A percentile compares a stretch with the other conserved stretches of the same genome.
Evolutionary conservation across 1,140 invertebrate species (phyloP).

Genomic region (Mycetomoellerius zeteki): DNA sequence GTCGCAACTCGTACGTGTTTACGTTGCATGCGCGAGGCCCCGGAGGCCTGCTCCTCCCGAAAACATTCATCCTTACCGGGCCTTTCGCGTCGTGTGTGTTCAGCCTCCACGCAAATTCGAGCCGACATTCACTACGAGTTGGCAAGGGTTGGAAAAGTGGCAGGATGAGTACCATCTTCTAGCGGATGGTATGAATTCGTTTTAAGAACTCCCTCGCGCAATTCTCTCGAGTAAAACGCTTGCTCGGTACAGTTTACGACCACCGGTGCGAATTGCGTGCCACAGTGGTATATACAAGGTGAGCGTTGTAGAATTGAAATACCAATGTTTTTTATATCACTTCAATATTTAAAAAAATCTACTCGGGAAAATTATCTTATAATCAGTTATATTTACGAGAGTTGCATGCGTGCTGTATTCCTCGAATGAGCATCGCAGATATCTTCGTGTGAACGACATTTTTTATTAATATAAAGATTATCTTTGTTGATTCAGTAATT

Average conservation of each 20-base stretch:
- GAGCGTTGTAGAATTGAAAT: constrained; percentile 7
- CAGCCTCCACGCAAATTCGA: constrained; percentile 71
- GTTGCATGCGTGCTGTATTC: neutral
- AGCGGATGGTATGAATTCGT: constrained; percentile 33
- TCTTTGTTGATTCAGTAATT: neutral
- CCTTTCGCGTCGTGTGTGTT: constrained; percentile 56
- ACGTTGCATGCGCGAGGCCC: constrained; percentile 60
- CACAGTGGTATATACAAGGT: constrained; percentile 22
- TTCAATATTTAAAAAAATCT: neutral
- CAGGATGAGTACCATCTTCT: neutral
- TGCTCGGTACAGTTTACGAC: constrained; percentile 42
- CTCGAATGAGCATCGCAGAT: neutral
- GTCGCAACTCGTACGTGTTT: constrained; percentile 65
- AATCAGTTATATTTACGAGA: neutral
- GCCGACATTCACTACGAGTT: constrained; percentile 54
- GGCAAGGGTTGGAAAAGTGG: constrained; percentile 55
- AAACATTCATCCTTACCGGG: constrained; percentile 72
- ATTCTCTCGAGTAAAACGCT: constrained; percentile 45
- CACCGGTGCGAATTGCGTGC: constrained; percentile 10
- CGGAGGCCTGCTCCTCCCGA: constrained; percentile 64
- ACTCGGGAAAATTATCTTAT: neutral
- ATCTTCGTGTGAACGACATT: neutral
- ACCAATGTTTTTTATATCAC: neutral
- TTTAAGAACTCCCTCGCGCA: constrained; percentile 65
- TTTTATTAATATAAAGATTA: neutral